A percentile compares a stretch with the other conserved stretches of the same genome.
Conservation (phyloP, 2,113 vertebrate genomes). For the Pelobates fuscus region DNA sequence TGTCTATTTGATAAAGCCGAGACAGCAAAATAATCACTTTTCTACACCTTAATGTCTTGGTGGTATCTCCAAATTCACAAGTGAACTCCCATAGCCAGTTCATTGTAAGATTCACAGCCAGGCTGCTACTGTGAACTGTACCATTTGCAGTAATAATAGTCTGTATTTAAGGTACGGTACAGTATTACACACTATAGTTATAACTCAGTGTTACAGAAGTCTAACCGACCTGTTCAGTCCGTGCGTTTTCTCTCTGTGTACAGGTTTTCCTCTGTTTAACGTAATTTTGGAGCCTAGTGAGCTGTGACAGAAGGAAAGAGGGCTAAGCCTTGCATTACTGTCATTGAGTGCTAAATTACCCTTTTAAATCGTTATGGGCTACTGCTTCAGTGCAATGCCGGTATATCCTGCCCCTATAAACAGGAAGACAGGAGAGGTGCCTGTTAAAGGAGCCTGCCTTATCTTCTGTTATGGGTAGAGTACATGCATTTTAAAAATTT, state of each 20-base stretch:
- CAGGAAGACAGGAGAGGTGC: neutral
- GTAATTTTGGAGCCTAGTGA: slow-evolving; percentile 4
- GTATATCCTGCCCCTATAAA: neutral
- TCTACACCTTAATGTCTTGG: slow-evolving; percentile 6
- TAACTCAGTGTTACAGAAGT: neutral
- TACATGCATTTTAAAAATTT: no score
- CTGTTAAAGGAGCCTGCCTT: no score
- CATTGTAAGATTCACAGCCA: slow-evolving; percentile 6
- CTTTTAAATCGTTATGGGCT: neutral
- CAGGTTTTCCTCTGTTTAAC: slow-evolving; percentile 6
- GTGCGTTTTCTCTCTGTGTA: no score
- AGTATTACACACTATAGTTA: neutral
- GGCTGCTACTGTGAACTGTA: neutral
- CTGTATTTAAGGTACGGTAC: neutral
- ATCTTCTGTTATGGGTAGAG: no score
- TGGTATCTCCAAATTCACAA: slow-evolving; percentile 1
- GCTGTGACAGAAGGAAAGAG: slow-evolving; percentile 12
- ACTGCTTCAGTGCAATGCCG: neutral
- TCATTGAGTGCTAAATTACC: slow-evolving; percentile 17
- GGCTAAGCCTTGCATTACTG: neutral
- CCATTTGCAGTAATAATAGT: neutral
- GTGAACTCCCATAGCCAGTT: neutral
- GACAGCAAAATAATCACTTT: slow-evolving; percentile 1
- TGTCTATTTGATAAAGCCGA: neutral
- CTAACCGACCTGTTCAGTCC: neutral